phyloP scores from a whole-genome alignment of 2,888 invertebrate species.

The Escarpia spicata region DNA sequence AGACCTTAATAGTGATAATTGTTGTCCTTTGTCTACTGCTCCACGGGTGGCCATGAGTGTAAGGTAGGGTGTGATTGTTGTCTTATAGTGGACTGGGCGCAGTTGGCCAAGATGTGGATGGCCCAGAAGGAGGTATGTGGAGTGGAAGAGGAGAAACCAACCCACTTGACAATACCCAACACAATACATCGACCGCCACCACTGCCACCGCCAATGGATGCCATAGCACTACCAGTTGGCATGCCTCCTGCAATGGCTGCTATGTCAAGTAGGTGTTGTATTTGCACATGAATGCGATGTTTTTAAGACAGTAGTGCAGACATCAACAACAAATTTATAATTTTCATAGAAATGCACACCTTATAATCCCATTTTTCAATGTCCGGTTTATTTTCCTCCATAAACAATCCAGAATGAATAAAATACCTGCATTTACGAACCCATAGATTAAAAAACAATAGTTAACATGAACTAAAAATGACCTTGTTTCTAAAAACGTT shows the following conservation, averaged over 20 bases:
- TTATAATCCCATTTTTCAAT: no score
- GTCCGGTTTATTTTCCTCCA: no score
- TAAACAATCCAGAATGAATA: no score
- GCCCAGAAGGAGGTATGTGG: constrained; percentile 55
- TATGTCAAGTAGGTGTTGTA: not conserved
- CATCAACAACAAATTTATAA: no score
- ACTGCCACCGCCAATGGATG: constrained; percentile 45
- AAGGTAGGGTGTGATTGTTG: constrained; percentile 22
- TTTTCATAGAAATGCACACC: no score
- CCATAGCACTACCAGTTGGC: not conserved
- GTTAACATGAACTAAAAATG: no score
- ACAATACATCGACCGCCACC: constrained; percentile 35
- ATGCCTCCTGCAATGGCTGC: not conserved
- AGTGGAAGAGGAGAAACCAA: not conserved
- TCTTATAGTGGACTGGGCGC: constrained; percentile 90
- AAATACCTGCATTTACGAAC: no score
- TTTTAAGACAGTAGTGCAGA: not conserved
- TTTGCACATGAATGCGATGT: not conserved
- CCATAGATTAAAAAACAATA: no score
- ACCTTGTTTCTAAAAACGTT: no score
- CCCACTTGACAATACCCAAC: not conserved
- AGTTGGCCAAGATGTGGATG: constrained; percentile 97
- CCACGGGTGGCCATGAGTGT: no score
- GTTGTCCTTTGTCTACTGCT: no score
- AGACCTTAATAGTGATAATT: no score